These are phyloP conservation scores for Tetrao urogallus DNA, from an alignment of 2,113 vertebrate species.

Conservation along the genomic window DNA sequence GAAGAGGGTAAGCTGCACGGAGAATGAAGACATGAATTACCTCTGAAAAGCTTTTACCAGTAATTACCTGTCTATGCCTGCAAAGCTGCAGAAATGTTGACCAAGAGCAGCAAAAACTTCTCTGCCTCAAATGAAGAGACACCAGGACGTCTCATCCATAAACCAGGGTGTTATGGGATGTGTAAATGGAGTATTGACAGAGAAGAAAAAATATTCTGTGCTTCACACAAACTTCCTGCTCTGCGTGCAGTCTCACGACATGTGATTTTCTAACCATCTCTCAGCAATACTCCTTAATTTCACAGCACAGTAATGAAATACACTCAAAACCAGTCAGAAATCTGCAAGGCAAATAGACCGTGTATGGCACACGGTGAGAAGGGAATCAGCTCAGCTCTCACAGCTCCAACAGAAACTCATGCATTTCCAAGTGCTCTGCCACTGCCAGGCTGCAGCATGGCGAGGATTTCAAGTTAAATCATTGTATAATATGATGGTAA, in stretches of 20 bases:
- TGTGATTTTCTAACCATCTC: not conserved
- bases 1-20: not conserved
- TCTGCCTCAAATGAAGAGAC: not conserved
- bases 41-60: not conserved
- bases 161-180: not conserved
- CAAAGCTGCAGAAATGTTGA: constrained; percentile 2
- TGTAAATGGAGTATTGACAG: not conserved
- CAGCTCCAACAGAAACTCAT: not conserved
- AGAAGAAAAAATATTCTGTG: not conserved
- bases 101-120: not conserved
- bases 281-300: constrained; percentile 13
- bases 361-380: not conserved
- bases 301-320: not conserved
- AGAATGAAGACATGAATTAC: not conserved
- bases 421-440: not conserved
- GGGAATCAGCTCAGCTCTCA: not conserved
- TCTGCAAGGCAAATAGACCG: constrained; percentile 1
- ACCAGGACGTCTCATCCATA: not conserved
- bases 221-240: not conserved
- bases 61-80: not conserved
- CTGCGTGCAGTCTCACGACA: not conserved
- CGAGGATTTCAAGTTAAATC: constrained; percentile 73
- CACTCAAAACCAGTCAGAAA: not conserved
- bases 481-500: constrained; percentile 76
- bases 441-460: constrained; percentile 34